Evolutionary conservation across 2,888 invertebrate genomes (phyloP), one percentile per base, ranked within the genome.

Genomic region (Phyto melanocephala): DNA sequence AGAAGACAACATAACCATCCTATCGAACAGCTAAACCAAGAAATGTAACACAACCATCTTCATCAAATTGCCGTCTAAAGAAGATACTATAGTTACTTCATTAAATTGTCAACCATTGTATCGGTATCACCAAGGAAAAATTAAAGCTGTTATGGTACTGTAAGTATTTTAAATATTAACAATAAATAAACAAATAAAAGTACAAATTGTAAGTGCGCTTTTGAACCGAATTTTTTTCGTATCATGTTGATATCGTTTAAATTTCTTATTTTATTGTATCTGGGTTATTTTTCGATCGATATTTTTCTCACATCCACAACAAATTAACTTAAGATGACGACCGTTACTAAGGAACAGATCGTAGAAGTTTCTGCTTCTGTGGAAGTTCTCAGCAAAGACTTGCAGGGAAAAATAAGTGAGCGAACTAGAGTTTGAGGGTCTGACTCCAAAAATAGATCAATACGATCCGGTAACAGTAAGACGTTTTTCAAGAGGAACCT

Each of bases 241-340:
- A 40, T 13, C 40, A 11, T 40, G 40, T 40, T n/a, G n/a, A n/a
- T n/a, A n/a, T n/a, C n/a, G n/a, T n/a, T n/a, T n/a, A n/a, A n/a
- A n/a, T n/a, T n/a, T n/a, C n/a, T n/a, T n/a, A n/a, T n/a, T n/a
- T 3, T 40, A 11, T 40, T 40, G 8, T 40, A 40, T 40, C 40
- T 13, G 13, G 13, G 40, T 11, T 40, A 40, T 40, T 40, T 40
- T 40, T 40, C 40, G 40, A 47, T 47, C 13, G 3, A 15, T 17
- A n/a, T 52, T 52, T 22, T 52, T 8, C 22, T 28, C 28, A 13
- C 22, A 54, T 28, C n/a, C n/a, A n/a, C n/a, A n/a, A n/a, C n/a
- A n/a, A n/a, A n/a, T n/a, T n/a, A n/a, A n/a, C n/a, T 54, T 56
- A 56, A 33, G 13, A 60, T 60, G 40, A 13, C 40, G 60, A 60